Base-by-base conservation (phyloP, 2,113 vertebrate genomes). In the Deroptyus accipitrinus region DNA sequence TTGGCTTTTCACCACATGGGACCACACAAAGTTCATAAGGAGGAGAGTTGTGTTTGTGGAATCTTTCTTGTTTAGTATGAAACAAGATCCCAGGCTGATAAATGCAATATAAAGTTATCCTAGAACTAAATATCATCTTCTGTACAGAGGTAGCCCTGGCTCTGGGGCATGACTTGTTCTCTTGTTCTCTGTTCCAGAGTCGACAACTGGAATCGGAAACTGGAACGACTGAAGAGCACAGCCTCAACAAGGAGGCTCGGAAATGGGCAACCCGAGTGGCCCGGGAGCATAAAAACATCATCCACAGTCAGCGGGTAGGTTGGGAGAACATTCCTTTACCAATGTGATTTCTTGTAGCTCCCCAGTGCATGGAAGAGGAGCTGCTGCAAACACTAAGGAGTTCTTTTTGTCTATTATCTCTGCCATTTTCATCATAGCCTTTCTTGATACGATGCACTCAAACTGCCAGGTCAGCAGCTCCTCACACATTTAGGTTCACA, bases 161-260 rank as follows among this genome's bases (percentile, higher is more conserved):
- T 10, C 37, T 33, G 3, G 16, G 30, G 42, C 25, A 0, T 17
- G 11, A 11, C 82, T 77, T 8, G 1, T 7, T 11, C 7, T 75
- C 54, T 59, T 66, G 42, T 86, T 77, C 73, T 94, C 62, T 89
- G 0, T 97, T 97, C 1, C 97, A 99, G 99, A 99, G 99, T 88
- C 98, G 99, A 22, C 98, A 99, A 79, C 97, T 99, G 98, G 99
- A 99, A 89, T 99, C 99, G 0, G 99, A 99, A 96, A 99, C 99
- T 0, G 99, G 99, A 7, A 99, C 99, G 6, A 99, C 99, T 0
- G 99, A 99, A 90, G 99, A 99, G 96, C 99, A 99, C 98, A 99
- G 99, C 95, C 98, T 99, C 92, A 99, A 99, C 98, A 99, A 99
- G 86, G 99, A 99, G 96, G 99, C 99, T 76, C 98, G 99, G 70